Percentiles rank a stretch among this genome's conserved stretches.
Evolutionary conservation across 2,888 invertebrate species (phyloP).

Genomic region (Ochropleura plecta): DNA sequence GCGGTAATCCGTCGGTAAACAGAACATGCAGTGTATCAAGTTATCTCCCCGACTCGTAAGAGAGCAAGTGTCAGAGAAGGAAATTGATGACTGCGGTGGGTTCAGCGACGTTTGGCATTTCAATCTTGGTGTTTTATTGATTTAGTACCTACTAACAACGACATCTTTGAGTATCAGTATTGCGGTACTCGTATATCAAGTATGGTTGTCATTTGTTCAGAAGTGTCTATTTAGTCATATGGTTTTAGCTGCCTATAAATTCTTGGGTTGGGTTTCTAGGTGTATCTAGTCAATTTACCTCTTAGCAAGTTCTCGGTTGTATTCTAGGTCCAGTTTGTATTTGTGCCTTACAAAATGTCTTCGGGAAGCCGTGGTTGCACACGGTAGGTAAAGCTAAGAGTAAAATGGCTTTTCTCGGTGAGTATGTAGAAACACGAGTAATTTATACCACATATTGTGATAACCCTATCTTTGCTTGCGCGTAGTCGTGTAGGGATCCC

Average conservation of each 20-base stretch:
- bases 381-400: background rate
- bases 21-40: slow-evolving; percentile 61
- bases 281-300: slow-evolving; percentile 9
- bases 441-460: background rate
- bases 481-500: background rate
- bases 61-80: slow-evolving; percentile 43
- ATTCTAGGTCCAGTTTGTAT: slow-evolving; percentile 4
- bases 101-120: slow-evolving; percentile 51
- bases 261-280: background rate
- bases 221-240: slow-evolving; percentile 15
- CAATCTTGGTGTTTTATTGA: slow-evolving; percentile 52
- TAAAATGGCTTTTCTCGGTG: background rate
- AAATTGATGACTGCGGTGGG: slow-evolving; percentile 59
- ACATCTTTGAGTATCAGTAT: slow-evolving; percentile 29
- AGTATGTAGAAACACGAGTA: background rate
- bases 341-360: background rate
- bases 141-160: slow-evolving; percentile 28
- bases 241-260: background rate
- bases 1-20: slow-evolving; percentile 55
- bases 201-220: slow-evolving; percentile 16
- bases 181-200: slow-evolving; percentile 29
- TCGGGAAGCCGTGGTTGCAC: background rate
- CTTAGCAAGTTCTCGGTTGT: slow-evolving; percentile 1
- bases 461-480: background rate
- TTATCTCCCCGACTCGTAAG: slow-evolving; percentile 45